Evolutionary conservation across 1,140 invertebrate genomes (phyloP), one percentile per base, ranked within the genome.

Genomic region (Drosophila ananassae): DNA sequence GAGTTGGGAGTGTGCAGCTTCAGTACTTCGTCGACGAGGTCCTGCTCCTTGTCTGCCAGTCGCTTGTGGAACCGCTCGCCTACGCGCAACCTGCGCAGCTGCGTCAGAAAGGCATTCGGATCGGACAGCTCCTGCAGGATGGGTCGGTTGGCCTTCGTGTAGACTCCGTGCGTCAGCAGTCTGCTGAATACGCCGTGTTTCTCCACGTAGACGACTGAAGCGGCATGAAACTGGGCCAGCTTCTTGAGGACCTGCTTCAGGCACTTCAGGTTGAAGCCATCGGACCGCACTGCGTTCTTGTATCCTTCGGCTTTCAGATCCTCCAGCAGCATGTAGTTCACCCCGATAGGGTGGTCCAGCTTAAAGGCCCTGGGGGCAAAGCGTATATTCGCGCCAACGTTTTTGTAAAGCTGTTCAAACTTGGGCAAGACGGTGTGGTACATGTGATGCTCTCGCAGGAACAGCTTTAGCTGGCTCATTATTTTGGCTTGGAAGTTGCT

Each of bases 201-300:
- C 44, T 84, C 67, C 12, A 58, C 68, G 53, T 58, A 60, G 0
- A 59, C 51, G 1, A 93, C 91, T 0, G 94, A 93, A 9, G 92
- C 83, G 0, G 93, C 94, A 73, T 95, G 94, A 59, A 94, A 93
- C 62, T 83, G 91, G 0, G 93, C 94, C 47, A 95, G 54, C 61
- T 93, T 92, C 5, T 90, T 79, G 7, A 94, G 73, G 6, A 93
- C 93, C 7, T 93, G 52, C 56, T 91, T 72, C 25, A 90, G 87
- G 55, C 94, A 94, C 5, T 92, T 34, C 24, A 93, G 53, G 72
- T 94, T 93, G 39, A 95, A 90, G 25, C 94, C 94, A 25, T 85
- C 54, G 25, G 92, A 77, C 28, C 94, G 91, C 58, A 92, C 79
- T 2, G 92, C 91, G 91, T 94, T 94, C n/a, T 91, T 80, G n/a